These are phyloP conservation scores for Psilopogon haemacephalus DNA, from an alignment of 2,113 vertebrate genomes.

Conservation along the genomic window DNA sequence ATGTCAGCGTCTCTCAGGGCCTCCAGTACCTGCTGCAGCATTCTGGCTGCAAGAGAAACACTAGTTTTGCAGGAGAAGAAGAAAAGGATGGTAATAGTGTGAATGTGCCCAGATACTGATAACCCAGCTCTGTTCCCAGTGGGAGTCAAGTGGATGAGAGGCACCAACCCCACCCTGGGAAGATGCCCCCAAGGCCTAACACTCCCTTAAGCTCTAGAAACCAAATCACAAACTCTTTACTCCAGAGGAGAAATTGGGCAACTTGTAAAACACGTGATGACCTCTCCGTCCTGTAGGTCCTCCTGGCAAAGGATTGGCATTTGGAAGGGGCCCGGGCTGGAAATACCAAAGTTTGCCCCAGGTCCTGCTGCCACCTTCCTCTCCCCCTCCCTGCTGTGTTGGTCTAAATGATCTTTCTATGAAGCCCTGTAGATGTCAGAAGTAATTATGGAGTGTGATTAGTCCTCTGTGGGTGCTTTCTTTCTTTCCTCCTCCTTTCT, in stretches of 20 bases:
- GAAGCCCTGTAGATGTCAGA: constrained; percentile 78
- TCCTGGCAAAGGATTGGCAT: constrained; percentile 54
- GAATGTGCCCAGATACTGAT: background rate
- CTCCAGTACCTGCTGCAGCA: background rate
- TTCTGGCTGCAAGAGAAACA: background rate
- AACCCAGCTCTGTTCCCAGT: background rate
- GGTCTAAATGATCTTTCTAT: constrained; percentile 71
- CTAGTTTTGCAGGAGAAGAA: background rate
- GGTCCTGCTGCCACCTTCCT: constrained; percentile 48
- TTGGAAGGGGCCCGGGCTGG: constrained; percentile 53
- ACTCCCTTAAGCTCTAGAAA: constrained; percentile 14
- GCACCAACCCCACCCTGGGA: background rate
- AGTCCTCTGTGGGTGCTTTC: constrained; percentile 81
- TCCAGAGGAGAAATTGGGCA: constrained; percentile 47
- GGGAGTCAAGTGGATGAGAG: background rate
- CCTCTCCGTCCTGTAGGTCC: constrained; percentile 28
- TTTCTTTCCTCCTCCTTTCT: constrained; percentile 61
- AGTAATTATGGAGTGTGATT: constrained; percentile 87
- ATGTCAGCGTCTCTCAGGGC: background rate
- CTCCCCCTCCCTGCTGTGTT: constrained; percentile 67
- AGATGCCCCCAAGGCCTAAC: background rate
- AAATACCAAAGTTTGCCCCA: background rate
- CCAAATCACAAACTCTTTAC: constrained; percentile 40
- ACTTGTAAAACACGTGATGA: constrained; percentile 28
- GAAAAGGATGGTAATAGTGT: rapidly evolving